Base-by-base conservation (phyloP, 2,797 vertebrate species). In the Falco rusticolus region DNA sequence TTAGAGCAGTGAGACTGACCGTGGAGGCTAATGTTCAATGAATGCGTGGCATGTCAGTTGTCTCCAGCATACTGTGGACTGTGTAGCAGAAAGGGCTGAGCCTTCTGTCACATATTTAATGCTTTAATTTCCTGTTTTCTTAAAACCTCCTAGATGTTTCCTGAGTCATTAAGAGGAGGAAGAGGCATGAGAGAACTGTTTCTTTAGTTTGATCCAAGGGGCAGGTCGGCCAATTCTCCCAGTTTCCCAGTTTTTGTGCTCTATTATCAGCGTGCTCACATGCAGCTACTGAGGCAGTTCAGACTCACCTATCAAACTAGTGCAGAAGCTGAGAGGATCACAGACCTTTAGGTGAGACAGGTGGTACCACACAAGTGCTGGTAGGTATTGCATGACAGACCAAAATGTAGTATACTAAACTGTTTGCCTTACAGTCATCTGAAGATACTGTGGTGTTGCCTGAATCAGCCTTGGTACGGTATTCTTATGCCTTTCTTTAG, bases 41-140 rank as follows among this genome's bases (percentile, higher is more conserved):
- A 56, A 56, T 7, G 5, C 26, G 13, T 31, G 9, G 43, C 63
- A 13, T 3, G 2, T 69, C 16, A 4, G 18, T 47, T 1, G 1
- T 29, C 69, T 51, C 33, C 77, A 29, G 39, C 54, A 5, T 17
- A 33, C 54, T 53, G 6, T 5, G n/a, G 47, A 14, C 41, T 29
- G 11, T 2, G 1, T 5, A 37, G 48, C 29, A 25, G 8, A 61
- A 60, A 54, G 48, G 31, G 24, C 48, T 31, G 26, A 26, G 48
- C 56, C 56, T 83, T 50, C 63, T 2, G 3, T 31, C 63, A 22
- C 16, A 0, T 31, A 10, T 29, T 53, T 81, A 29, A 7, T 60
- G 33, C 47, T n/a, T 54, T 45, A 54, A 17, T 5, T 61, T 54
- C 10, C 1, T 7, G 26, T 13, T 50, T 56, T 41, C 11, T 48